Conservation (phyloP, 2,797 vertebrate species). For the Tachyglossus aculeatus region DNA sequence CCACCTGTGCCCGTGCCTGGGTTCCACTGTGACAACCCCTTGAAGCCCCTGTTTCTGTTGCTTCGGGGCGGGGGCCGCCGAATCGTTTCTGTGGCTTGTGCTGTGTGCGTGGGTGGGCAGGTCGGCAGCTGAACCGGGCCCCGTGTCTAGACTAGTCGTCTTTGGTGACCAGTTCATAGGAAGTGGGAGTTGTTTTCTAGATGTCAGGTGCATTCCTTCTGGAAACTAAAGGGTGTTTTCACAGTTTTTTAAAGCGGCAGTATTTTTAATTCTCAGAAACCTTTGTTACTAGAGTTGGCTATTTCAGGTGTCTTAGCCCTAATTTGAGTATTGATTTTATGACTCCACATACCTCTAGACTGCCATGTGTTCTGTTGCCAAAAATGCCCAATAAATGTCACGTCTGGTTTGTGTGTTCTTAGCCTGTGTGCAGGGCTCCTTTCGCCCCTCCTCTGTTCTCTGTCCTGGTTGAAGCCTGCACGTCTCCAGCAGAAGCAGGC, state of each 20-base stretch:
- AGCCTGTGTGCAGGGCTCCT: too few relatives aligned
- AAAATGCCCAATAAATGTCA: conserved; percentile 80
- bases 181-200: conserved; percentile 79
- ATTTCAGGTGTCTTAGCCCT: conserved; percentile 75
- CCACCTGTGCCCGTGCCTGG: too few relatives aligned
- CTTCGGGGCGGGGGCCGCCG: too few relatives aligned
- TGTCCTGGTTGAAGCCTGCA: too few relatives aligned
- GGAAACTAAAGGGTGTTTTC: conserved; percentile 71
- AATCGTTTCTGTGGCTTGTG: too few relatives aligned
- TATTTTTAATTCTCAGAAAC: conserved; percentile 81
- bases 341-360: conserved; percentile 77
- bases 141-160: conserved; percentile 78
- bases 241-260: conserved; percentile 76
- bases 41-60: too few relatives aligned
- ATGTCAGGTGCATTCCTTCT: conserved; percentile 78
- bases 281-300: conserved; percentile 80
- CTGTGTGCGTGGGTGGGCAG: too few relatives aligned
- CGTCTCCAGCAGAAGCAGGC: too few relatives aligned
- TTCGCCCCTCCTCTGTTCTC: too few relatives aligned
- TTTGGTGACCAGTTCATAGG: conserved; percentile 79
- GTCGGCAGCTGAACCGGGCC: too few relatives aligned
- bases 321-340: conserved; percentile 80
- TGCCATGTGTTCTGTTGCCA: conserved; percentile 77
- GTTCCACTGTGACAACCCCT: too few relatives aligned
- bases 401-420: conserved; percentile 63